Conservation (phyloP, 2,113 vertebrate species). For the Genyomyrus donnyi region DNA sequence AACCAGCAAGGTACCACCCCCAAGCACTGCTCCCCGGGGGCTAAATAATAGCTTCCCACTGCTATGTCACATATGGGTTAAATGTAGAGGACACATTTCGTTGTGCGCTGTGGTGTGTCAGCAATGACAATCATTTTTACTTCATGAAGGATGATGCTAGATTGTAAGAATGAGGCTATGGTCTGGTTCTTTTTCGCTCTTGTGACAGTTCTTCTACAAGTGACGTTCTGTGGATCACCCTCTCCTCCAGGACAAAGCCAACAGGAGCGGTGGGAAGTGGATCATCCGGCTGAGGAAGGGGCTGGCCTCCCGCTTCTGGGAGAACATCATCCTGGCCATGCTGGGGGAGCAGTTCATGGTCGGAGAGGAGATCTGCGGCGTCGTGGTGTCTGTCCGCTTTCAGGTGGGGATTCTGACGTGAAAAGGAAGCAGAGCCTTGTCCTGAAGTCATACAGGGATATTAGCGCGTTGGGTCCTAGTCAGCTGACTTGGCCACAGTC, state of each 20-base stretch:
- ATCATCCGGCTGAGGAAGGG: slow-evolving; percentile 64
- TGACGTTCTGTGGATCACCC: too few species aligned
- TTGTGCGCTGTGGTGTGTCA: too few species aligned
- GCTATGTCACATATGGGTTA: too few species aligned
- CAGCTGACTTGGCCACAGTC: background rate
- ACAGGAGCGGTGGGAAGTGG: slow-evolving; percentile 63
- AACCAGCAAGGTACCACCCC: too few species aligned
- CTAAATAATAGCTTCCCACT: too few species aligned
- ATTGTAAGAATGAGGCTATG: background rate
- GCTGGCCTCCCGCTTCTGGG: slow-evolving; percentile 60
- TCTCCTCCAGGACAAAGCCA: slow-evolving; percentile 55
- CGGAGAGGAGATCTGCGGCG: slow-evolving; percentile 66
- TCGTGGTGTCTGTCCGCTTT: slow-evolving; percentile 62
- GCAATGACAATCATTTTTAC: too few species aligned
- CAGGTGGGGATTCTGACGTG: slow-evolving; percentile 43
- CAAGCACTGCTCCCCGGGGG: too few species aligned
- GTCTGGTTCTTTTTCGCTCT: background rate
- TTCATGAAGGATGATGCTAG: background rate
- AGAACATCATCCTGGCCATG: slow-evolving; percentile 66
- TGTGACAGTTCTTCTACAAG: background rate
- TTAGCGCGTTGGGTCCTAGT: background rate
- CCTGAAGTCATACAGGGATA: background rate
- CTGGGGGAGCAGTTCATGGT: slow-evolving; percentile 69
- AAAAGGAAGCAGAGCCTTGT: background rate
- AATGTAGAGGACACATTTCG: too few species aligned